A percentile compares a stretch with the other conserved stretches of the same genome.
phyloP scores from a whole-genome alignment of 1,140 invertebrate genomes.

The Odontomachus brunneus region DNA sequence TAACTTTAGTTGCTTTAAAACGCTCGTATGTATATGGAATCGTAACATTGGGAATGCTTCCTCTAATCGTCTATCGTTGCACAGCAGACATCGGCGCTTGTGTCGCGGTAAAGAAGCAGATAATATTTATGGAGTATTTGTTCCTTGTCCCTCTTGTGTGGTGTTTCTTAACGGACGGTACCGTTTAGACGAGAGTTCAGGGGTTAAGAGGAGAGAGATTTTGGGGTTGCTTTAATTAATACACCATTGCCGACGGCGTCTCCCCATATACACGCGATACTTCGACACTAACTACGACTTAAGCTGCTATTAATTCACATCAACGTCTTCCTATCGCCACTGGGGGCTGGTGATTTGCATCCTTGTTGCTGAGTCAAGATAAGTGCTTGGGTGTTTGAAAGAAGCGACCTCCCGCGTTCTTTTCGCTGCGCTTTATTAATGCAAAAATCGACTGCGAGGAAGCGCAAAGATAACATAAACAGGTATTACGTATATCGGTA shows the following conservation, averaged over 20 bases:
- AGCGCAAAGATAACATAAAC: too few relatives aligned
- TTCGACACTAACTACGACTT: conserved; percentile 75
- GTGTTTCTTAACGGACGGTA: conserved; percentile 62
- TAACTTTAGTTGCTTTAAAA: too few relatives aligned
- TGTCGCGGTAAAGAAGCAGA: conserved; percentile 61
- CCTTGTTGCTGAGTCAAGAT: conserved; percentile 82
- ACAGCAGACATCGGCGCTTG: conserved; percentile 69
- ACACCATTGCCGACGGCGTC: conserved; percentile 56
- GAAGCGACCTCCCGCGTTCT: not conserved
- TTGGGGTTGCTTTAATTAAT: conserved; percentile 82
- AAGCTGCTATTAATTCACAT: conserved; percentile 85
- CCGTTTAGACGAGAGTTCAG: conserved; percentile 74
- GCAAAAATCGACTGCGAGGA: too few relatives aligned
- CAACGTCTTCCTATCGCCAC: conserved; percentile 83
- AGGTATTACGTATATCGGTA: too few relatives aligned
- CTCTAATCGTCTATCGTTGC: conserved; percentile 70
- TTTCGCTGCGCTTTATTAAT: too few relatives aligned
- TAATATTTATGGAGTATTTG: conserved; percentile 74
- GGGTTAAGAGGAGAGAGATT: conserved; percentile 81
- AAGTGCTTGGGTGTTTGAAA: conserved; percentile 73
- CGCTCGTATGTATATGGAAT: too few relatives aligned
- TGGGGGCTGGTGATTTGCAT: conserved; percentile 81
- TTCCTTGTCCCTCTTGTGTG: conserved; percentile 42
- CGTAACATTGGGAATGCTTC: conserved; percentile 6
- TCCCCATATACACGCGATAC: conserved; percentile 64